These are phyloP conservation scores for Ibidorhyncha struthersii DNA, from an alignment of 2,113 vertebrate species.

Conservation along the genomic window DNA sequence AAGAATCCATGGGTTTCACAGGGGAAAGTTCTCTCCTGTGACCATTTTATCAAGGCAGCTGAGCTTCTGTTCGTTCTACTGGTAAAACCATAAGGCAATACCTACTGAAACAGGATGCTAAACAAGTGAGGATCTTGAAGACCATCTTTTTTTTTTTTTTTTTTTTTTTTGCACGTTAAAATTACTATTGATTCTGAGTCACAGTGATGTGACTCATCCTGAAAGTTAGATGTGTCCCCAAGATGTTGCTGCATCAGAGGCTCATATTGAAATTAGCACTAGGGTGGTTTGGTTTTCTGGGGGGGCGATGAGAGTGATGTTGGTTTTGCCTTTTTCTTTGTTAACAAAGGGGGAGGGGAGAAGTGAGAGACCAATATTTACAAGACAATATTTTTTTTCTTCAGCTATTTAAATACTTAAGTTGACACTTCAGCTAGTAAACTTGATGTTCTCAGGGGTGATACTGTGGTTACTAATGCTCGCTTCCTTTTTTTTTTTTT, in stretches of 20 bases:
- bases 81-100: background rate
- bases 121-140: background rate
- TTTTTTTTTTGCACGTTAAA: background rate
- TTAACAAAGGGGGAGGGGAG: background rate
- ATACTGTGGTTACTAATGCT: background rate
- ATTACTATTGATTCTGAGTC: conserved; percentile 56
- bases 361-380: background rate
- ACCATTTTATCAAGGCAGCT: background rate
- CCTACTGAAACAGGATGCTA: background rate
- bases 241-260: conserved; percentile 1
- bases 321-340: background rate
- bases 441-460: background rate
- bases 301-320: background rate
- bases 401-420: background rate
- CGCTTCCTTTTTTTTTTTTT: background rate
- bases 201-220: conserved; percentile 37
- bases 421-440: background rate
- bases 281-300: background rate
- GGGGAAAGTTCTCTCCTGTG: background rate
- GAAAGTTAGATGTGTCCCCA: conserved; percentile 4
- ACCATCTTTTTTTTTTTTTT: background rate
- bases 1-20: background rate
- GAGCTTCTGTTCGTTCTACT: background rate
- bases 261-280: background rate
- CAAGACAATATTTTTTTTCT: background rate